Conservation (phyloP, 2,113 vertebrate genomes). For the Plecotus auritus region DNA sequence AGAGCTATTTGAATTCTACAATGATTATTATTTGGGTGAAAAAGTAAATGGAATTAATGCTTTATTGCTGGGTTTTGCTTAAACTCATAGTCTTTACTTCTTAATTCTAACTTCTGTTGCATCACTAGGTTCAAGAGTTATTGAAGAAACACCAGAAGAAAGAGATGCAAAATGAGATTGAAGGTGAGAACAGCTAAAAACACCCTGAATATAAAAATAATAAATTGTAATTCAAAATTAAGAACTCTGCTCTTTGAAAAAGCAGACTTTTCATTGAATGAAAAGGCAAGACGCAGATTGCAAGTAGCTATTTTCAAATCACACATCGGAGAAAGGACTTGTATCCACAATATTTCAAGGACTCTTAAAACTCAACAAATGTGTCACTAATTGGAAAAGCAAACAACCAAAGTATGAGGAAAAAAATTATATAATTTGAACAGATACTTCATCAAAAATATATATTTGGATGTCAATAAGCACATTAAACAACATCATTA, state of each 20-base stretch:
- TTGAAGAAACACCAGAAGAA: conserved; percentile 28
- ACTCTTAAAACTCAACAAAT: not conserved
- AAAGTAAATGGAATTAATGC: not conserved
- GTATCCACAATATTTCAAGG: not conserved
- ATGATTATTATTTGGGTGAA: not conserved
- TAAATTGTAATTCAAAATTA: not conserved
- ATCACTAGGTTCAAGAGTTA: not conserved
- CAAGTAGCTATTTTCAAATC: not conserved
- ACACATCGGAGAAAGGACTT: not conserved
- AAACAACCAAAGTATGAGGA: not conserved
- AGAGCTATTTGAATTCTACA: not conserved
- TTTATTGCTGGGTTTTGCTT: not conserved
- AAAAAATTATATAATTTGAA: not conserved
- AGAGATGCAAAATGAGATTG: not conserved
- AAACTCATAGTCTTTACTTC: not conserved
- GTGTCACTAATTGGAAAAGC: not conserved
- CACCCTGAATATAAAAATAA: not conserved
- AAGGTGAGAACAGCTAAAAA: conserved; percentile 43
- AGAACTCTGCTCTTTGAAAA: not conserved
- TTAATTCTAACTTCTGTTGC: not conserved
- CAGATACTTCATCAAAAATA: not conserved
- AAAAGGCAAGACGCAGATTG: not conserved
- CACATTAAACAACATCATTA: not conserved
- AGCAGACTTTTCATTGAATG: not conserved
- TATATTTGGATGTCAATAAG: not conserved